These are phyloP conservation scores for Bubalus kerabau DNA, from an alignment of 2,113 vertebrate species.

Conservation along the genomic window DNA sequence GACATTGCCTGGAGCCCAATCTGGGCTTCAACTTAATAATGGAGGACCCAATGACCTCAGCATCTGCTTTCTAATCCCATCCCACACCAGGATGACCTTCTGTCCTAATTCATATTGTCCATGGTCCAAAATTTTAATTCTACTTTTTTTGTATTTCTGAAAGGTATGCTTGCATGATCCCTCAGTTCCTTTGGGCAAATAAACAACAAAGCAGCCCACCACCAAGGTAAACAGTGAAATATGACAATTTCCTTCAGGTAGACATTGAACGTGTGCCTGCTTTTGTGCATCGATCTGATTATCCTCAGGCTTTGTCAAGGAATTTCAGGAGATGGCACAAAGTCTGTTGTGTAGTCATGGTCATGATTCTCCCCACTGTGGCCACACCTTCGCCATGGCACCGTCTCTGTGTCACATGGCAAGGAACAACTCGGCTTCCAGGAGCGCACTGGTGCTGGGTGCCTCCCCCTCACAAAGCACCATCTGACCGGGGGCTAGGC, in stretches of 20 bases:
- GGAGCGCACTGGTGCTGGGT: neutral
- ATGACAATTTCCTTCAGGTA: neutral
- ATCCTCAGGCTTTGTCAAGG: neutral
- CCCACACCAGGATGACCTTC: neutral
- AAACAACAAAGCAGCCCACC: neutral
- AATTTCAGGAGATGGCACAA: neutral
- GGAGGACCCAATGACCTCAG: neutral
- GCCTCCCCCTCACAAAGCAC: slow-evolving; percentile 59
- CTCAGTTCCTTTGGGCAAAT: neutral
- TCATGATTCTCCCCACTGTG: neutral
- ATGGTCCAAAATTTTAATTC: neutral
- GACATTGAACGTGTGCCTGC: neutral
- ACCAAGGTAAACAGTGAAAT: neutral
- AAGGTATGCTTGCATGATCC: neutral
- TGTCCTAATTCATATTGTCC: neutral
- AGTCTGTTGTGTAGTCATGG: neutral
- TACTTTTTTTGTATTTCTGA: neutral
- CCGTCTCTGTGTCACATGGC: slow-evolving; percentile 55
- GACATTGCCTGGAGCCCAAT: neutral
- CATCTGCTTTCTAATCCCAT: neutral
- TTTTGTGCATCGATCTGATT: neutral
- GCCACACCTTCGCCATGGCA: neutral
- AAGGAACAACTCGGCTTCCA: slow-evolving; percentile 48
- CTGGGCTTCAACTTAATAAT: neutral
- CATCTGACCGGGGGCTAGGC: slow-evolving; percentile 49